Base-by-base conservation (phyloP, 64 coral and sea anemone genomes). In the Hydrozoanthus tunicans region DNA sequence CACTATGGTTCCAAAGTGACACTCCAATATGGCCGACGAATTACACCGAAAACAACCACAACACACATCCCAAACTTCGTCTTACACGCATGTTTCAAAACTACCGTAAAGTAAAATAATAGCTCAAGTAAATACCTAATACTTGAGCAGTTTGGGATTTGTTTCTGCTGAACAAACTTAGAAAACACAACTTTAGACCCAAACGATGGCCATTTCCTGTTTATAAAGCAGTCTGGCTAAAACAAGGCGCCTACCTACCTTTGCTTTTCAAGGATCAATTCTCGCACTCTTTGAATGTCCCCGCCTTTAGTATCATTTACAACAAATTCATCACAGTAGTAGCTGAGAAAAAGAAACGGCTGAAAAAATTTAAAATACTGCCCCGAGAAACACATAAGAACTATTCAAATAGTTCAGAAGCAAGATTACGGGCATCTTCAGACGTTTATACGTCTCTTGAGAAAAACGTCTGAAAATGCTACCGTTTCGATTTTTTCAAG, bases 281-380 rank as follows among this genome's bases (percentile, higher is more conserved):
- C 93, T 56, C 96, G 78, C 62, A 95, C 82, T 84, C 91, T 84
- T 80, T 98, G 93, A 53, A 98, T 95, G 57, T 98, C 94, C 32
- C 96, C 96, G 9, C 70, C 63, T 75, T 95, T 95, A 4, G 91
- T 98, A 78, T 98, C 96, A 59, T 98, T 98, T 55, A 98, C 95
- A 24, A 98, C 81, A 91, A 98, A 98, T 62, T 98, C 96, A 67
- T 98, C 96, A 91, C 96, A 98, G 57, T 85, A 90, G 58, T 98
- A 98, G 89, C 96, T 98, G 76, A 15, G 58, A 85, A 17, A 52
- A 23, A 59, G 71, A 89, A 68, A 83, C 32, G 11, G 57, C 14
- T 77, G 27, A 15, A 76, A 76, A 76, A 51, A 3, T 76, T 51
- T 4, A 76, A 5, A 76, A 76, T 9, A 9, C 5, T 15, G 5